Base-by-base conservation (phyloP, 2,113 vertebrate genomes). In the Ophiodon elongatus region DNA sequence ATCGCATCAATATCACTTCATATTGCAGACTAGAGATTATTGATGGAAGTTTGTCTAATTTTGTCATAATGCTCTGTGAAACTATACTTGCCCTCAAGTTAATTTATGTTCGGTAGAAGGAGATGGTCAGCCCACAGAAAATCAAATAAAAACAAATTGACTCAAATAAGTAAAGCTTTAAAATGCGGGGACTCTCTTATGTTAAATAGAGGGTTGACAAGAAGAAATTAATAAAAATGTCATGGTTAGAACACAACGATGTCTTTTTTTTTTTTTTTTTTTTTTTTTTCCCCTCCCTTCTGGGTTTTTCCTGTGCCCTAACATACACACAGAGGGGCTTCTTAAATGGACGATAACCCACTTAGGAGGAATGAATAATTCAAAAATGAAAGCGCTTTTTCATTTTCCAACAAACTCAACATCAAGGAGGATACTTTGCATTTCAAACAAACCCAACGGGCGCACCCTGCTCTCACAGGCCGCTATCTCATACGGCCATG, bases 311-410 rank as follows among this genome's bases (percentile, higher is more conserved):
- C 63, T 54, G 62, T 80, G 6, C 47, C 11, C 33, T 57, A 60
- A 62, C 6, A 0, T 47, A 73, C 60, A 65, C 72, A 56, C 60
- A 33, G 8, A 50, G 67, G 79, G 41, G 25, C 29, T 77, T 23
- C 39, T 77, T 68, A 79, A 80, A 86, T 79, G 37, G 41, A 67
- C 27, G 33, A 73, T 86, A 70, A 71, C 64, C 74, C 77, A 73
- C 79, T 83, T 84, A 75, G 7, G 47, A 78, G 13, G 9, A 27
- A 91, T 91, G 83, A 93, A 90, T 92, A 90, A 90, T 94, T 88
- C 80, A 92, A 23, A 72, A 62, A 73, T 71, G 27, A 83, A 82
- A 66, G 41, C 50, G 63, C 43, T 84, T 89, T n/a, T 76, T 87
- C 56, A 37, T 62, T 19, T 86, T 85, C 29, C 39, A 62, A 50